phyloP scores from a whole-genome alignment of 2,797 vertebrate species.

The Chiroxiphia lanceolata region DNA sequence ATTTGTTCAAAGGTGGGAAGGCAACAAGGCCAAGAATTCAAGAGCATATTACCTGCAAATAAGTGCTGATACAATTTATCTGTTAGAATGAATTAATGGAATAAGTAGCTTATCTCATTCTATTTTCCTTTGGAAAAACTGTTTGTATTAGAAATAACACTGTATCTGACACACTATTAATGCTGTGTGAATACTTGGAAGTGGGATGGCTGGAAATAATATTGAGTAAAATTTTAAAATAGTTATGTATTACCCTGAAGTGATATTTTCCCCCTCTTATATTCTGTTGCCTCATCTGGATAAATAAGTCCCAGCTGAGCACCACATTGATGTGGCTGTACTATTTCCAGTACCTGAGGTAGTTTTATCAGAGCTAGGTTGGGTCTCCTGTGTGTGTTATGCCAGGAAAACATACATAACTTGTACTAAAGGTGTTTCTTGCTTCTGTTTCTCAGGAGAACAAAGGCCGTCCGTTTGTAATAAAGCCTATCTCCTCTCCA shows the following conservation, averaged over 20 bases:
- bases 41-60: background rate
- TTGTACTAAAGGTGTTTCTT: background rate
- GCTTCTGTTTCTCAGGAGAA: constrained; percentile 81
- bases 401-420: background rate
- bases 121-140: background rate
- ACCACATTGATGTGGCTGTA: background rate
- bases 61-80: background rate
- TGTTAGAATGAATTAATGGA: background rate
- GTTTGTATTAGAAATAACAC: background rate
- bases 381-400: background rate
- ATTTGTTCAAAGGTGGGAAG: background rate
- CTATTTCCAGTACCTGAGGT: background rate
- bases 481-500: constrained; percentile 95
- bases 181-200: background rate
- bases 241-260: background rate
- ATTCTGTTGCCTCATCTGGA: background rate
- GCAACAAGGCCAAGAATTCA: background rate
- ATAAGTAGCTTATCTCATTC: background rate
- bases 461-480: constrained; percentile 94
- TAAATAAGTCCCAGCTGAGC: background rate
- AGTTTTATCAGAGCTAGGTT: background rate
- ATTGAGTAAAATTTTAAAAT: background rate
- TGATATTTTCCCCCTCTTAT: background rate
- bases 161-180: background rate
- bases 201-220: background rate